Evolutionary conservation across 1,140 invertebrate species (phyloP), one percentile per base, ranked within the genome.

Genomic region (Caligus rogercresseyi): DNA sequence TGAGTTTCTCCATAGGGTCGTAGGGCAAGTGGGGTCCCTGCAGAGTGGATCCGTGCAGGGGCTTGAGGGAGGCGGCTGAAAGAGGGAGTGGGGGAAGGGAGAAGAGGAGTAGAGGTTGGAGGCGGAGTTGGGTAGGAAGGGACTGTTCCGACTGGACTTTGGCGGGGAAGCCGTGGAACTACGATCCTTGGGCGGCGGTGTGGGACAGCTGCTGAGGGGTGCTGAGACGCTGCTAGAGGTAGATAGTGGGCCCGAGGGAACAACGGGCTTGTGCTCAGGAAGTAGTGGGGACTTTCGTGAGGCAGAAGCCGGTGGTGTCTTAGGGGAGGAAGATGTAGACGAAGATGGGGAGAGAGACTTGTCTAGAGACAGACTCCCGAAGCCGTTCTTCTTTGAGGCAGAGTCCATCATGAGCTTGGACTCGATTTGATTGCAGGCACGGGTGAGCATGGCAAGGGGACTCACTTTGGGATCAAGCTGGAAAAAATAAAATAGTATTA

Each of bases 31-130:
- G 15, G 58, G 58, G 43, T 60, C 58, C 19, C 58, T 18, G 21
- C 58, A 60, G 24, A 60, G 31, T 1, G 58, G 58, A 60, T 60
- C 58, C 13, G 58, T 60, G 26, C 58, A 60, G 15, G 58, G 58
- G 7, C 18, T 25, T 7, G 58, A 18, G 15, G 53, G 15, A 54
- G 53, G 20, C 11, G 15, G 15, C 3, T 3, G 3, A 54, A 20
- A n/a, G 15, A 54, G 53, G 19, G 15, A 54, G 7, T 3, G 53
- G 16, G 53, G 31, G 31, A 43, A 43, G 7, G 7, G 7, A 11
- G 7, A 7, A 11, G 7, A 7, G n/a, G 31, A 43, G n/a, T 43
- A 43, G 7, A 43, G n/a, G n/a, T 7, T 11, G 7, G 7, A 7
- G 7, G n/a, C 31, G 7, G 7, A 7, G 7, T 7, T n/a, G n/a